Base-by-base conservation (phyloP, 2,888 invertebrate genomes). In the Oegoconia quadripuncta region DNA sequence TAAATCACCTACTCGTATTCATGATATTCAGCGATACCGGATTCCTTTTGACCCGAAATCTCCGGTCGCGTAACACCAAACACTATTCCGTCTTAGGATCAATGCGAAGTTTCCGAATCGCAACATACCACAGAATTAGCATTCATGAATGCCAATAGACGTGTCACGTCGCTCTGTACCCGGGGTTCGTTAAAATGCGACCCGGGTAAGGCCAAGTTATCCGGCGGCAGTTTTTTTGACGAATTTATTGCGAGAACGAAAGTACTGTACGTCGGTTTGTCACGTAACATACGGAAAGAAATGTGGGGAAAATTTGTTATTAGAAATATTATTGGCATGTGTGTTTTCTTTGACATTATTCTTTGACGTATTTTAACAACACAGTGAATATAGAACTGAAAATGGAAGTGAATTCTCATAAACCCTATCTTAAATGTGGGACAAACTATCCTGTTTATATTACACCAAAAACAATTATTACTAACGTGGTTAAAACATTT, bases 151-250 rank as follows among this genome's bases (percentile, higher is more conserved):
- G 50, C 55, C 55, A 14, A 49, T 48, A 39, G 37, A 30, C 39
- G 43, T 20, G 42, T 49, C 30, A 41, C 41, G 38, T 44, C 35
- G 34, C 22, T 42, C 28, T 36, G 43, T 11, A 41, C 42, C n/a
- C 30, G 41, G 27, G 52, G 51, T 55, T 70, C 64, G 64, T 72
- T 70, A 70, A 61, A 64, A 67, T 62, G 61, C 68, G 64, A 63
- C 66, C 53, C 59, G 48, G 57, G 66, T 62, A 41, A 48, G 44
- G 44, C 44, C 26, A 53, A 58, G 56, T 66, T 66, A 60, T 64
- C 62, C 55, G 58, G 53, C 51, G 59, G 54, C 59, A 64, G 59
- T 67, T 71, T n/a, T n/a, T 69, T 67, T 65, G 64, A 64, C 61
- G 63, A 71, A 65, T 65, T 64, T 45, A 38, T 38, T 33, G 31